Percentiles rank a stretch among this genome's conserved stretches.
These are phyloP conservation scores for Microctenopoma lineatum DNA, from an alignment of 2,797 vertebrate genomes.

Conservation along the genomic window DNA sequence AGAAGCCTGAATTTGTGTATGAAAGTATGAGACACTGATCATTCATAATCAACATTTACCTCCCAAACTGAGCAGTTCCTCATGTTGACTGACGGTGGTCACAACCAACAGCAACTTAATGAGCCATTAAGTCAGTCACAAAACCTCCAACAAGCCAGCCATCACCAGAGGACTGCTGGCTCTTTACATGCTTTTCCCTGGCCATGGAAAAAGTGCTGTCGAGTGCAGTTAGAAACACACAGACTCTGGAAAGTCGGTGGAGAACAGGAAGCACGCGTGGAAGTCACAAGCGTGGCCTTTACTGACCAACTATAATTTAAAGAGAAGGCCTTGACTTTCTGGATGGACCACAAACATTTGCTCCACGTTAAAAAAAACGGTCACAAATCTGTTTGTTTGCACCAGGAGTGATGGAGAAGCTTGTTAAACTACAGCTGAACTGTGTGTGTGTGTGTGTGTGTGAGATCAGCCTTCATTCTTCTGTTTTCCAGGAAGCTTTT, in stretches of 20 bases:
- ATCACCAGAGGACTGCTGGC: constrained; percentile 14
- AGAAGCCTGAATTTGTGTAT: not conserved
- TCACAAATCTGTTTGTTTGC: not conserved
- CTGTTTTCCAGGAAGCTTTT: constrained; percentile 50
- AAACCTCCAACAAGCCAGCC: constrained; percentile 26
- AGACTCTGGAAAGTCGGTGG: constrained; percentile 11
- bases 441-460: not conserved
- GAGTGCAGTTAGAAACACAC: constrained; percentile 13
- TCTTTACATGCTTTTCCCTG: constrained; percentile 5
- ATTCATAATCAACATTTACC: constrained; percentile 26
- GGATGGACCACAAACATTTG: not conserved
- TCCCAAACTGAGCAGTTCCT: constrained; percentile 12
- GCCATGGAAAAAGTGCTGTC: constrained; percentile 16
- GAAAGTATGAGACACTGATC: too few species aligned
- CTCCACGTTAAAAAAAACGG: not conserved
- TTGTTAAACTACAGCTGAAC: constrained; percentile 25
- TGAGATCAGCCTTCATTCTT: constrained; percentile 25
- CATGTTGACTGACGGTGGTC: constrained; percentile 43
- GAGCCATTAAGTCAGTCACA: constrained; percentile 31
- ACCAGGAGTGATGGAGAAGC: constrained; percentile 2
- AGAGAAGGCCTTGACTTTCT: not conserved
- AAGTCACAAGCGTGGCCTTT: not conserved
- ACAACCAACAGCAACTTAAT: constrained; percentile 41
- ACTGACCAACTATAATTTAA: not conserved
- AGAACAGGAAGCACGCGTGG: constrained; percentile 4